Conservation (phyloP, 1,140 invertebrate species). For the Drosophila pruinosa region DNA sequence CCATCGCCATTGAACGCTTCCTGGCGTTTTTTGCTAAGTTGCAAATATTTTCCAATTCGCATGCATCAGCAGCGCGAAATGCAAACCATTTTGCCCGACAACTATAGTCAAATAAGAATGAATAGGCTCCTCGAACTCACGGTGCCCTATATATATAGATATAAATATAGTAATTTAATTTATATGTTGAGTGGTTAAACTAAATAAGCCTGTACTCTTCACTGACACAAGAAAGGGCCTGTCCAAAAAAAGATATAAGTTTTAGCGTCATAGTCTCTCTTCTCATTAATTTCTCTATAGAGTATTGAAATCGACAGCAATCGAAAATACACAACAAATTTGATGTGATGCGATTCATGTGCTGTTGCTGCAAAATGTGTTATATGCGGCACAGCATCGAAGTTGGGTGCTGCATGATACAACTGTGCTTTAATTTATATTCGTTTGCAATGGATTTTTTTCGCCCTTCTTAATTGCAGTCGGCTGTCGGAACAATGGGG, state of each 20-base stretch:
- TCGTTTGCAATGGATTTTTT: conserved; percentile 64
- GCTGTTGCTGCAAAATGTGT: conserved; percentile 37
- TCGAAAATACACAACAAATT: conserved; percentile 21
- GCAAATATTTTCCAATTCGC: conserved; percentile 80
- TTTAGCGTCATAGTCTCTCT: background rate
- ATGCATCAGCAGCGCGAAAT: conserved; percentile 74
- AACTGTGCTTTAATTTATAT: conserved; percentile 70
- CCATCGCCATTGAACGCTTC: conserved; percentile 62
- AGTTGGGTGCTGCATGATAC: conserved; percentile 22
- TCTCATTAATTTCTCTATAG: background rate
- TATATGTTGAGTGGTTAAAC: background rate
- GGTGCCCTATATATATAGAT: background rate
- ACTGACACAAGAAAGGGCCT: too few relatives aligned
- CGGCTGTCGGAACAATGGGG: background rate
- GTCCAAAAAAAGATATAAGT: background rate
- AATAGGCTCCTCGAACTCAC: background rate
- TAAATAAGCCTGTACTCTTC: too few relatives aligned
- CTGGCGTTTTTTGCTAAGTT: conserved; percentile 79
- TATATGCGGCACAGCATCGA: conserved; percentile 44
- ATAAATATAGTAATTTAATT: background rate
- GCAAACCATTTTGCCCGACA: conserved; percentile 74
- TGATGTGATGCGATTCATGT: conserved; percentile 14
- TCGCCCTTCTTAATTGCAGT: background rate
- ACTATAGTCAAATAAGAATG: conserved; percentile 50
- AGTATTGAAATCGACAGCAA: conserved; percentile 10